Evolutionary conservation across 2,113 vertebrate genomes (phyloP).

Genomic region (Lamprologus lemairii): DNA sequence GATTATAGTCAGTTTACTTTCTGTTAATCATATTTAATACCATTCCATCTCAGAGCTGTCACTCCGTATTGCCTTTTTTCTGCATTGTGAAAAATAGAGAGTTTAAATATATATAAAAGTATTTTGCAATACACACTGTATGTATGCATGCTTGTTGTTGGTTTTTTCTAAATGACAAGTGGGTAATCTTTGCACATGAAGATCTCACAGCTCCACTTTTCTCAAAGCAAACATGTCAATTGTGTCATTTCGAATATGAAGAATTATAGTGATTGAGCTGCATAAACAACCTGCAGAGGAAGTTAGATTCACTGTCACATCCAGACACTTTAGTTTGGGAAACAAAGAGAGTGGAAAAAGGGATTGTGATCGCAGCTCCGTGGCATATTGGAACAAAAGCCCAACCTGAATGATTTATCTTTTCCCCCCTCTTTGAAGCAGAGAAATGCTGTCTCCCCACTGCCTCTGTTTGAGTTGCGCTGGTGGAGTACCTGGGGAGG

Average conservation of each 20-base stretch:
- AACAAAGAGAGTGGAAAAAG: constrained; percentile 64
- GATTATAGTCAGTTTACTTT: constrained; percentile 52
- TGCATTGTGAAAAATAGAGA: background rate
- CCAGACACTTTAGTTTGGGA: constrained; percentile 67
- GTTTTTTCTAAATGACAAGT: constrained; percentile 52
- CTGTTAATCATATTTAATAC: constrained; percentile 50
- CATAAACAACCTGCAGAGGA: constrained; percentile 73
- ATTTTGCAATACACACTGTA: background rate
- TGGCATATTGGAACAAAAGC: constrained; percentile 69
- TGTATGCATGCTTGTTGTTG: background rate
- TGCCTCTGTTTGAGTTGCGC: constrained; percentile 50
- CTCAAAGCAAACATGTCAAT: constrained; percentile 60
- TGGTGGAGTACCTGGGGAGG: constrained; percentile 61
- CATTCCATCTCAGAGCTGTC: constrained; percentile 11
- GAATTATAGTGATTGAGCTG: constrained; percentile 72
- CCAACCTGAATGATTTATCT: constrained; percentile 70
- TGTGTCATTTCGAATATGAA: constrained; percentile 74
- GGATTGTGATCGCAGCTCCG: constrained; percentile 72
- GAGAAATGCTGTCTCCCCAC: constrained; percentile 46
- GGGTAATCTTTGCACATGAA: constrained; percentile 43
- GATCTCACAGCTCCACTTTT: constrained; percentile 67
- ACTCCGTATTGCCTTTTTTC: background rate
- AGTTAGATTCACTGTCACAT: constrained; percentile 73
- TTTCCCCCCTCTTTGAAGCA: constrained; percentile 52
- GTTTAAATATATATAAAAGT: background rate